phyloP scores from a whole-genome alignment of 2,113 vertebrate genomes.

The Cottus gobio region DNA sequence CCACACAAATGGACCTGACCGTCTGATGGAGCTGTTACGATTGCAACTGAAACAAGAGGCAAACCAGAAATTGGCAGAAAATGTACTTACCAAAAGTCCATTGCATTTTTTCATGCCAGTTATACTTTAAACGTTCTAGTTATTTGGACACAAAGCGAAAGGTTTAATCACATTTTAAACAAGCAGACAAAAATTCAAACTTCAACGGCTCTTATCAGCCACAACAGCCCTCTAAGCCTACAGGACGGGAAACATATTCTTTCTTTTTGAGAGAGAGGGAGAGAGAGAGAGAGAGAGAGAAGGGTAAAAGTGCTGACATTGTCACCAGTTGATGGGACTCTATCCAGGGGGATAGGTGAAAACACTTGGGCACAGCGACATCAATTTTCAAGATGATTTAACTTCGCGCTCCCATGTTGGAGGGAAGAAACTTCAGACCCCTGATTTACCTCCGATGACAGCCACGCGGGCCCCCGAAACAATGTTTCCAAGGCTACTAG shows the following conservation, averaged over 20 bases:
- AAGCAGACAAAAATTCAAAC: slow-evolving; percentile 27
- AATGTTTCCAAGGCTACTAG: slow-evolving; percentile 89
- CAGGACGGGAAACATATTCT: slow-evolving; percentile 55
- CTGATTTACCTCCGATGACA: slow-evolving; percentile 87
- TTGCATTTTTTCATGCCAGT: not conserved
- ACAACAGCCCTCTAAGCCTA: slow-evolving; percentile 51
- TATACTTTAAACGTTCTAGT: slow-evolving; percentile 1
- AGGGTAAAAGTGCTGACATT: slow-evolving; percentile 87
- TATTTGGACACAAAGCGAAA: slow-evolving; percentile 1
- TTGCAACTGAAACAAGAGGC: not conserved
- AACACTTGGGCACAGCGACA: slow-evolving; percentile 85
- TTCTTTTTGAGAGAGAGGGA: slow-evolving; percentile 28
- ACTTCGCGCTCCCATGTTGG: slow-evolving; percentile 79
- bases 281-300: slow-evolving; percentile 31
- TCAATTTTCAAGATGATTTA: slow-evolving; percentile 90
- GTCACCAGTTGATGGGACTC: slow-evolving; percentile 85
- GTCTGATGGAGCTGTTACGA: slow-evolving; percentile 6
- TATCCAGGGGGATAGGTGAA: slow-evolving; percentile 83
- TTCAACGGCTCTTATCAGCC: slow-evolving; percentile 57
- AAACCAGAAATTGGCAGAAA: not conserved
- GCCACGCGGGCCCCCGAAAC: slow-evolving; percentile 82
- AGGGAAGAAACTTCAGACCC: slow-evolving; percentile 84
- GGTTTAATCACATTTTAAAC: slow-evolving; percentile 16
- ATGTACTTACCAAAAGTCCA: not conserved
- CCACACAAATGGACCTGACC: not conserved